Percentiles rank a stretch among this genome's conserved stretches.
Conservation (phyloP, 2,113 vertebrate species). For the Pseudopipra pipra region DNA sequence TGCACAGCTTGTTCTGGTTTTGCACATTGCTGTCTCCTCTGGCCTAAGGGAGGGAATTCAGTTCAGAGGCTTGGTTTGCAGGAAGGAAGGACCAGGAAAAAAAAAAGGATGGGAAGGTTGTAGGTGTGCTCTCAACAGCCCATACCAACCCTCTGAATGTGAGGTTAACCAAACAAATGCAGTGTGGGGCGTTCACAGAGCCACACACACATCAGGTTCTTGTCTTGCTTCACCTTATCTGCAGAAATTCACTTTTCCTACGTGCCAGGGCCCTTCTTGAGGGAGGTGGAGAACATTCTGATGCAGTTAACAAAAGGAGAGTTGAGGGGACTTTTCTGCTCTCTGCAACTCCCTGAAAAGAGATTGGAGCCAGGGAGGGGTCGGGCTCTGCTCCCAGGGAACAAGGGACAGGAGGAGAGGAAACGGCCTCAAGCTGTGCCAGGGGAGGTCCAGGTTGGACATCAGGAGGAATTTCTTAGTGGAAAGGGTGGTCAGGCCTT, state of each 20-base stretch:
- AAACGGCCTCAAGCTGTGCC: neutral
- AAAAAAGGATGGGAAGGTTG: neutral
- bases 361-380: neutral
- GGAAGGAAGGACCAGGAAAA: neutral
- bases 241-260: neutral
- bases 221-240: neutral
- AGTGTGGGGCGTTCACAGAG: neutral
- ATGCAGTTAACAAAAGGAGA: neutral
- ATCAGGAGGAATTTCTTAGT: neutral
- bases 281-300: neutral
- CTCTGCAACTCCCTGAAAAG: neutral
- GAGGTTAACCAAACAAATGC: neutral
- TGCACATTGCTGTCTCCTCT: neutral
- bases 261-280: neutral
- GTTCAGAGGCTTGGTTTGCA: neutral
- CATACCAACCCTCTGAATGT: neutral
- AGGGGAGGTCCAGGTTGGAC: neutral
- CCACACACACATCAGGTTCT: neutral
- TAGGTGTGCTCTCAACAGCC: neutral
- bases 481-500: neutral
- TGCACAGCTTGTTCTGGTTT: neutral
- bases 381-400: neutral
- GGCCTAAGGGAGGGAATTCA: neutral
- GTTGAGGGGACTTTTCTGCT: neutral
- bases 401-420: neutral